phyloP scores from a whole-genome alignment of 2,113 vertebrate species.

The Bungarus multicinctus region DNA sequence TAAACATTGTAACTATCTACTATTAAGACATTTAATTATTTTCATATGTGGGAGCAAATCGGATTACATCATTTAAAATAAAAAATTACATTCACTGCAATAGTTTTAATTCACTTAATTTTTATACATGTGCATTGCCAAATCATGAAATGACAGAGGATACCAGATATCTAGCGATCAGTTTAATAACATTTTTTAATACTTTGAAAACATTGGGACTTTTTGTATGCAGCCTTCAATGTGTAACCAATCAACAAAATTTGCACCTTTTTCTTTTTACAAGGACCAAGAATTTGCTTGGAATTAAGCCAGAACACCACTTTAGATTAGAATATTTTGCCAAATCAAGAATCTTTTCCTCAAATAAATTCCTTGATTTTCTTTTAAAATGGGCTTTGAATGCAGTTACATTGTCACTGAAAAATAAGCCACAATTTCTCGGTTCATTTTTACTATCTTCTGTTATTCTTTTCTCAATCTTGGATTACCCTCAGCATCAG shows the following conservation, averaged over 20 bases:
- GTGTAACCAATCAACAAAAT: conserved; percentile 57
- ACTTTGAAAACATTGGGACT: conserved; percentile 36
- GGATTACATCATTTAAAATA: conserved; percentile 25
- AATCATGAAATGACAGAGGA: conserved; percentile 24
- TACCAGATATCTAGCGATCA: conserved; percentile 46
- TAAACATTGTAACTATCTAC: background rate
- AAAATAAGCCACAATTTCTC: conserved; percentile 3
- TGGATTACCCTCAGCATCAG: conserved; percentile 35
- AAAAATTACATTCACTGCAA: conserved; percentile 12
- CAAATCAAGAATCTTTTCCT: background rate
- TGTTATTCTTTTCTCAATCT: background rate
- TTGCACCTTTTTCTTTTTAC: background rate
- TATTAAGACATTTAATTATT: background rate
- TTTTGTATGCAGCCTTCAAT: conserved; percentile 49
- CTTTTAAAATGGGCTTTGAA: background rate
- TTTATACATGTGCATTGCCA: conserved; percentile 7
- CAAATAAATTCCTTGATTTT: background rate
- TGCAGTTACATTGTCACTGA: background rate
- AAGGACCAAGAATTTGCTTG: conserved; percentile 41
- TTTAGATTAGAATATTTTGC: background rate
- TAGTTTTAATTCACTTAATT: conserved; percentile 33
- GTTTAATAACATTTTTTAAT: conserved; percentile 44
- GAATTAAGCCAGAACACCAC: conserved; percentile 43
- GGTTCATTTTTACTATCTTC: conserved; percentile 25
- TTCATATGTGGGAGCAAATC: background rate